Evolutionary conservation across 2,797 vertebrate genomes (phyloP), one percentile per base, ranked within the genome.

Genomic region (Gallinago stenura): DNA sequence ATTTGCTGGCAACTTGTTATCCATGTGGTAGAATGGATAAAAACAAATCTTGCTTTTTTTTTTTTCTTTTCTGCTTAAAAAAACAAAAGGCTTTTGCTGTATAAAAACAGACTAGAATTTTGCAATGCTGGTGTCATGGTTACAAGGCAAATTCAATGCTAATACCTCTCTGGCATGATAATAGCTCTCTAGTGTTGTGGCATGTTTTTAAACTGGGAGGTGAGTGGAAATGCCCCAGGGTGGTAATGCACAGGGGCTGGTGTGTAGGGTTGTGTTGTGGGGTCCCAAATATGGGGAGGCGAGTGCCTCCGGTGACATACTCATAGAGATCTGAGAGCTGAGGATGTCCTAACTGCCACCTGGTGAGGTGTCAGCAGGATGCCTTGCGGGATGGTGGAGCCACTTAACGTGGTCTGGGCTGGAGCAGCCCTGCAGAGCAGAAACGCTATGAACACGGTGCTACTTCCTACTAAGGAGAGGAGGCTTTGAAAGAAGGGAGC

Each of bases 121-220:
- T 89, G 56, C 1, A 1, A 25, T 61, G 45, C 60, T 85, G 87
- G 65, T 93, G 79, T 96, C 71, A 66, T 89, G 81, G 89, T 96
- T 96, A 91, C 84, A 89, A 89, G 75, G 51, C 54, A 94, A 92
- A 89, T 84, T 76, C 24, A 62, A 39, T 81, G 39, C 25, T 75
- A 87, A 68, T 58, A 64, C 41, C 45, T 83, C 22, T 88, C 41
- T 78, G 51, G 35, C 26, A 22, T 39, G 54, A 24, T 72, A 79
- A 58, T 73, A 78, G 16, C 43, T 87, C 19, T 73, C 28, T 17
- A 56, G 43, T 66, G 37, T 22, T 61, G 26, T 82, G 70, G 43
- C 16, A 39, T 51, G 37, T 14, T 82, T 87, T 87, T 79, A n/a
- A 86, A 43, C 26, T 43, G 66, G 33, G n/a, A 65, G 24, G 30